Evolutionary conservation across 53 echinoderm and acorn worm genomes (phyloP), one percentile per base, ranked within the genome.

Genomic region (Echinarachnius parma): DNA sequence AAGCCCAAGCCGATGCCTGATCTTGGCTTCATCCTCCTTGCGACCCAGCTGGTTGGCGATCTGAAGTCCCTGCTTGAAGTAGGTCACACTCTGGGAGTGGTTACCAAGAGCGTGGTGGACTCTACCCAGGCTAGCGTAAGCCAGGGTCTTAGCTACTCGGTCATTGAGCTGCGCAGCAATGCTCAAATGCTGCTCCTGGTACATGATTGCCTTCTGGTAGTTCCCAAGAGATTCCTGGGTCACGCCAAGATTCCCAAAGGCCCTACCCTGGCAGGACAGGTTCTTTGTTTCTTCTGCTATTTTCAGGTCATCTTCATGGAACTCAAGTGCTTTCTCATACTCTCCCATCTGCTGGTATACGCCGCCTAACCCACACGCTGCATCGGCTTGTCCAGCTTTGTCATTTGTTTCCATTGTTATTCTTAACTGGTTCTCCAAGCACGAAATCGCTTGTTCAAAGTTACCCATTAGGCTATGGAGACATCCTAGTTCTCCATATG

Each of bases 371-470:
- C 98, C 98, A 45, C 98, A 98, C 3, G 98, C 98, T 5, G 91
- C 98, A 68, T 98, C 98, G 3, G 88, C 98, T 48, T 98, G 92
- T 3, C 77, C 92, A 5, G 85, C 65, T 62, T 86, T 91, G 65
- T 98, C 88, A 36, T 75, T 85, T 77, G 82, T 80, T 46, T 91
- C 98, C 59, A 72, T 79, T 1, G 98, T 86, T 15, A 98, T 64
- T 31, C 81, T 65, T 54, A 98, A 71, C 62, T 98, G 98, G 34
- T 98, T 86, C 61, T 98, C 92, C 11, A 98, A 61, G 65, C 98
- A 98, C 2, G 98, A 98, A 70, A 98, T 87, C 30, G 98, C 91
- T 62, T 98, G 98, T 28, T 98, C 98, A 86, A 92, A 98, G 78
- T 92, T 98, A 11, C 98, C 98, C 91, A 98, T 91, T 49, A 92